Conservation (phyloP, 2,888 invertebrate species). For the Tetranychus truncatus region DNA sequence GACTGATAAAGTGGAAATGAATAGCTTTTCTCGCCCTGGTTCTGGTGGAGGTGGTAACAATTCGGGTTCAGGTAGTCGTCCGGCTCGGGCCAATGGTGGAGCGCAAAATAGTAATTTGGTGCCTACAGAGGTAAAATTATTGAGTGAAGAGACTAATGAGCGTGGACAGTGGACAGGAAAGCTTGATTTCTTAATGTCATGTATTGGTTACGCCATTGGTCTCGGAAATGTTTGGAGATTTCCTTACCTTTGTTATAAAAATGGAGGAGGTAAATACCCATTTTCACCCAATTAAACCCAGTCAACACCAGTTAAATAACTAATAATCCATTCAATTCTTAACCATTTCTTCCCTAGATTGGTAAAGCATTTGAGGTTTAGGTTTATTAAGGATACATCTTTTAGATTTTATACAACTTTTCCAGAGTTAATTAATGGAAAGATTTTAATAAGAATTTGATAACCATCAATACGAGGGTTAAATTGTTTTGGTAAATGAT, state of each 20-base stretch:
- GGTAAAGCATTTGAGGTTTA: too few species aligned
- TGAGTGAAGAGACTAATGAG: constrained; percentile 25
- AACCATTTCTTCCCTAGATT: too few species aligned
- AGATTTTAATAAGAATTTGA: too few species aligned
- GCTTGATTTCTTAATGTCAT: constrained; percentile 28
- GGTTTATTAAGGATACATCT: too few species aligned
- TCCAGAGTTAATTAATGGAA: too few species aligned
- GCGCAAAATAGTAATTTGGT: constrained; percentile 14
- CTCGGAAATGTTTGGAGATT: constrained; percentile 29
- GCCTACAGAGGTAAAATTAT: constrained; percentile 22
- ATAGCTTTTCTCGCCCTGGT: constrained; percentile 20
- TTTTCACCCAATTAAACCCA: background rate
- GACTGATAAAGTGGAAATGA: constrained; percentile 21
- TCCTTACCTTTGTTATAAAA: constrained; percentile 24
- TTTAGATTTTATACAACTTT: too few species aligned
- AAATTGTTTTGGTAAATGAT: too few species aligned
- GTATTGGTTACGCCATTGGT: constrained; percentile 28
- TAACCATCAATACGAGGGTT: too few species aligned
- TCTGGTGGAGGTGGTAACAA: background rate
- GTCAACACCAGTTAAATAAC: background rate
- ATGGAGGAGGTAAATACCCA: constrained; percentile 11
- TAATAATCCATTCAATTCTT: too few species aligned
- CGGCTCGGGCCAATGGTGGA: constrained; percentile 3
- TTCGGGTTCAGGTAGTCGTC: constrained; percentile 4
- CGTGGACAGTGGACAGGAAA: constrained; percentile 26